Base-by-base conservation (phyloP, 2,888 invertebrate genomes). In the Hirudinaria manillensis region DNA sequence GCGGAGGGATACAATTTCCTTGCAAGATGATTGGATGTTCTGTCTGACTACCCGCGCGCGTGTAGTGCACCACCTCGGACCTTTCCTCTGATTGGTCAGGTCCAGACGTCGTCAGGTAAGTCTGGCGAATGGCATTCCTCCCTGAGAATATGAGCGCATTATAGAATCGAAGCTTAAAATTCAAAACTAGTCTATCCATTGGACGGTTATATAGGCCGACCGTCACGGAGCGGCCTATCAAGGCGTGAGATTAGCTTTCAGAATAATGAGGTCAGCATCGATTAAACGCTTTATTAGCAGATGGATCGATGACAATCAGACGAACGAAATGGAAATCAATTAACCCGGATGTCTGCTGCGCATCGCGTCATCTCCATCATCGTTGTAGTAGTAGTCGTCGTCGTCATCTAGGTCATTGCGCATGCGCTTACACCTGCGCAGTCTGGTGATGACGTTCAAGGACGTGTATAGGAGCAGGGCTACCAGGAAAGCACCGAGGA, bases 71-170 rank as follows among this genome's bases (percentile, higher is more conserved):
- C 24, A 61, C 61, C 10, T 61, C 61, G 24, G 61, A 61, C 61
- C 61, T 61, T n/a, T 61, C 61, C 61, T 24, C 24, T 61, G 29
- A 61, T 61, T 61, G 61, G 61, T 61, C 61, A 61, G 61, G 61
- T 7, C 29, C 6, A 6, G 29, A 61, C 29, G 61, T 27, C 61
- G 61, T 61, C 61, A 61, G 24, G 29, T 27, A 61, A 10, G 61
- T 61, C 61, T 61, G 61, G 3, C 29, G 61, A 27, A 61, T 61
- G 61, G 61, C 61, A 24, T 24, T 61, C 29, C 61, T 45, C 3
- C 45, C 45, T 45, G 45, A 7, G 3, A 45, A 45, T 45, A 7
- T 45, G 45, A 45, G 13, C 45, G 16, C 16, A 45, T 2, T 45
- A n/a, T 45, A 45, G 45, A 45, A 45, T 7, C 45, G 16, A 45